Evolutionary conservation across 2,113 vertebrate species (phyloP).

Genomic region (Mesitornis unicolor): DNA sequence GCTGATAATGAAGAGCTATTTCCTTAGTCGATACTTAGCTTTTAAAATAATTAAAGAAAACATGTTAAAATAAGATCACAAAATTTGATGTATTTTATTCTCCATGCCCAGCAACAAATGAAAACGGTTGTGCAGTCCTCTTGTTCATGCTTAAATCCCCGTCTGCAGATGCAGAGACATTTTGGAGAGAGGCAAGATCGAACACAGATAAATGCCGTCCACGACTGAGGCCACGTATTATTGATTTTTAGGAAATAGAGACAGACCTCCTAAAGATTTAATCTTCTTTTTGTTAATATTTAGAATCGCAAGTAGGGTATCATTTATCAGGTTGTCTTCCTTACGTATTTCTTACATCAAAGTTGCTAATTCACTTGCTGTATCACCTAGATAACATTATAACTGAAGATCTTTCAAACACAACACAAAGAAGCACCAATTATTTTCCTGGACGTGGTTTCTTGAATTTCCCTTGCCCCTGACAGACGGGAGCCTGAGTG

Average conservation of each 20-base stretch:
- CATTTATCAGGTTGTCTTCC: background rate
- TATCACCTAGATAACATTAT: background rate
- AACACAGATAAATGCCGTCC: background rate
- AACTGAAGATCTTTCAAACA: background rate
- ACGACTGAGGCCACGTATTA: background rate
- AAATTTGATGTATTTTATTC: background rate
- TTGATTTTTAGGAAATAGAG: background rate
- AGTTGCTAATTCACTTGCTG: background rate
- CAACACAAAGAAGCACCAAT: accelerated
- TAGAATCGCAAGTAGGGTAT: background rate
- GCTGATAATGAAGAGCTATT: background rate
- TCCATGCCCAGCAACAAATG: background rate
- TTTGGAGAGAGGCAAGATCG: accelerated
- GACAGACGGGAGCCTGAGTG: accelerated
- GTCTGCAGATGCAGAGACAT: background rate
- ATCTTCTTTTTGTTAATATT: background rate
- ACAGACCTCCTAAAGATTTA: background rate
- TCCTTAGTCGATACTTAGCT: background rate
- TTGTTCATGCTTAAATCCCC: background rate
- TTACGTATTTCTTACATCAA: background rate
- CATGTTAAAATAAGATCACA: background rate
- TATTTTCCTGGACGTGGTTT: background rate
- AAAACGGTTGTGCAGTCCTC: background rate
- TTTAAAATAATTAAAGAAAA: background rate
- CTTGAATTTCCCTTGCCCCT: background rate